Evolutionary conservation across 1,140 invertebrate genomes (phyloP).

Genomic region (Glossosoma conforme): DNA sequence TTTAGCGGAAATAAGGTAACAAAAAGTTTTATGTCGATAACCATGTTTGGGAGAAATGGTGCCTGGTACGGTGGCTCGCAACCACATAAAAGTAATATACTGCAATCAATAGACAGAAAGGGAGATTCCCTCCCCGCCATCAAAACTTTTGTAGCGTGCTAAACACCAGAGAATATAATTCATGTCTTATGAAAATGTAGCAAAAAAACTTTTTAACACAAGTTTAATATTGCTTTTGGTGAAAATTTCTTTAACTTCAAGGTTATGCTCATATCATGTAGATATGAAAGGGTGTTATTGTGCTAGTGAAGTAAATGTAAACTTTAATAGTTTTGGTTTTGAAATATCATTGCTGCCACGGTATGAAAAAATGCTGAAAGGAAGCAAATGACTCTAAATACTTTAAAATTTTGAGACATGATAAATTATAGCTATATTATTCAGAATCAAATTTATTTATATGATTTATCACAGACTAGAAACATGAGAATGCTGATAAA

Average conservation of each 20-base stretch:
- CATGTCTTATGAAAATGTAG: slow-evolving; percentile 7
- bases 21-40: slow-evolving; percentile 19
- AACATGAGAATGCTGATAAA: no score
- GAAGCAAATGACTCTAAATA: no score
- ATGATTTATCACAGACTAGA: no score
- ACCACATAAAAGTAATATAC: slow-evolving; percentile 21
- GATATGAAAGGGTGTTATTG: no score
- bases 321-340: no score
- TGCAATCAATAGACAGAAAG: slow-evolving; percentile 24
- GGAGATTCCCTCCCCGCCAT: slow-evolving; percentile 10
- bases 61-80: slow-evolving; percentile 22
- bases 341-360: no score
- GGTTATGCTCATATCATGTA: no score
- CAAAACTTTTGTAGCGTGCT: slow-evolving; percentile 30
- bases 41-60: slow-evolving; percentile 27
- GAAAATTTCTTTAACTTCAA: not conserved
- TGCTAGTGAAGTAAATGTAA: no score
- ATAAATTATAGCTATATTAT: no score
- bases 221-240: not conserved
- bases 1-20: slow-evolving; percentile 14
- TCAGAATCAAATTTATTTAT: no score
- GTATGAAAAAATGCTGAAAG: no score
- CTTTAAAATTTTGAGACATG: no score
- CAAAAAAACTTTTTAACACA: slow-evolving; percentile 1
- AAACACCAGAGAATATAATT: slow-evolving; percentile 18